Evolutionary conservation across 2,888 invertebrate species (phyloP).

Genomic region (Papilio protenor): DNA sequence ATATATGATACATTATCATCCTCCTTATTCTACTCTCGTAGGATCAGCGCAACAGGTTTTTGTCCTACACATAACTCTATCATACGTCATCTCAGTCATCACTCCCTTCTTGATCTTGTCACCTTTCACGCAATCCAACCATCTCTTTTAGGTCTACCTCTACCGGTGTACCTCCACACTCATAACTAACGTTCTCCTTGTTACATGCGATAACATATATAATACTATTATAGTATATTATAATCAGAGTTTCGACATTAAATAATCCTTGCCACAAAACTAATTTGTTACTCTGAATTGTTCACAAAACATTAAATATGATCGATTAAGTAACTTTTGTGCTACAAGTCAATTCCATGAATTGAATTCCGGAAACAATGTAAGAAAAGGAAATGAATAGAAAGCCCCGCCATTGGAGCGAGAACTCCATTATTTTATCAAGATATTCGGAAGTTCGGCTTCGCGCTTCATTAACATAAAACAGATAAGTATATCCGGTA

Average conservation of each 20-base stretch:
- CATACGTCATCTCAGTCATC: too few relatives aligned
- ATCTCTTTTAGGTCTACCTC: too few relatives aligned
- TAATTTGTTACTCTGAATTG: background rate
- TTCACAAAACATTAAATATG: slow-evolving; percentile 3
- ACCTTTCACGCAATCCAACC: too few relatives aligned
- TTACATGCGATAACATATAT: too few relatives aligned
- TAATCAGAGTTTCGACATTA: background rate
- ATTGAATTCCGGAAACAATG: slow-evolving; percentile 30
- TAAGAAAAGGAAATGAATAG: slow-evolving; percentile 34
- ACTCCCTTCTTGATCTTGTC: too few relatives aligned
- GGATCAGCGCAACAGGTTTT: too few relatives aligned
- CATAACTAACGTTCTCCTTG: too few relatives aligned
- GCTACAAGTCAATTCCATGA: slow-evolving; percentile 13
- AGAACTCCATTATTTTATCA: slow-evolving; percentile 35
- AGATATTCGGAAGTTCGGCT: slow-evolving; percentile 34
- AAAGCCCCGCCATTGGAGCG: slow-evolving; percentile 21
- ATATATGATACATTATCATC: too few relatives aligned
- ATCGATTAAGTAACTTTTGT: slow-evolving; percentile 14
- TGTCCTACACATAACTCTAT: too few relatives aligned
- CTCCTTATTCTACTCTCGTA: too few relatives aligned
- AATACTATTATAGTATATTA: too few relatives aligned
- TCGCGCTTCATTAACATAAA: slow-evolving; percentile 40
- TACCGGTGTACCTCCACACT: too few relatives aligned
- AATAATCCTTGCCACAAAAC: background rate
- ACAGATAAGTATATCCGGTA: slow-evolving; percentile 33